A percentile compares a stretch with the other conserved stretches of the same genome.
phyloP scores from a whole-genome alignment of 2,113 vertebrate species.

The Butorides virescens region DNA sequence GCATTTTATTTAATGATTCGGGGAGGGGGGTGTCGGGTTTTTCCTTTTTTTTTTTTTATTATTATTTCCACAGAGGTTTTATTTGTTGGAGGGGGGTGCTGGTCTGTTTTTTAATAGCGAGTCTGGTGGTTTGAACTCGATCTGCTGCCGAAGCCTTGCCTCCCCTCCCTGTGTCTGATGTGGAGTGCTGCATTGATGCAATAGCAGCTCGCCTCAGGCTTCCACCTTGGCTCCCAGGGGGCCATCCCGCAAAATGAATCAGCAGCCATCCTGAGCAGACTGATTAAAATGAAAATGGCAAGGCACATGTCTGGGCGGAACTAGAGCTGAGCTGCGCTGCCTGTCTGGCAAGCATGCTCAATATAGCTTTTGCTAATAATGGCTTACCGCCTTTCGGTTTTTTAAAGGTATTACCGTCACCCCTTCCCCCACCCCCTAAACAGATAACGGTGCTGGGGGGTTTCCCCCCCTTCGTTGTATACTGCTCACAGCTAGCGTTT shows the following conservation, averaged over 20 bases:
- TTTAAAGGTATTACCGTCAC: constrained; percentile 71
- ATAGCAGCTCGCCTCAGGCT: constrained; percentile 75
- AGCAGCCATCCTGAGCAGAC: constrained; percentile 84
- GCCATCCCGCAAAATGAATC: constrained; percentile 86
- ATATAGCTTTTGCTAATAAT: constrained; percentile 92
- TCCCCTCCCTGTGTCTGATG: constrained; percentile 59
- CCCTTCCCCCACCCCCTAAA: constrained; percentile 35
- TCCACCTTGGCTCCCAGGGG: constrained; percentile 80
- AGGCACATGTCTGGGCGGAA: constrained; percentile 85
- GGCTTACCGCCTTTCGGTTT: constrained; percentile 74
- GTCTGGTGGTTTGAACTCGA: constrained; percentile 36
- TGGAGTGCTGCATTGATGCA: constrained; percentile 72
- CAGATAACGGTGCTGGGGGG: neutral
- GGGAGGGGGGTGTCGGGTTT: neutral
- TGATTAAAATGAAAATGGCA: constrained; percentile 87
- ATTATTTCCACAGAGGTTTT: neutral
- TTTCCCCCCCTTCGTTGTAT: neutral
- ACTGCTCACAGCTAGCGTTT: constrained; percentile 44
- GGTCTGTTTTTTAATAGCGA: constrained; percentile 21
- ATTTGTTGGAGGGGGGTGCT: neutral
- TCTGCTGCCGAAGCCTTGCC: constrained; percentile 1
- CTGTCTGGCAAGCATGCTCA: constrained; percentile 89
- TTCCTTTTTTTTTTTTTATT: neutral
- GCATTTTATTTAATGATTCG: neutral
- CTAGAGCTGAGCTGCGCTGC: constrained; percentile 78